A percentile compares a stretch with the other conserved stretches of the same genome.
phyloP scores from a whole-genome alignment of 2,797 vertebrate genomes.

The Malacoraja senta region DNA sequence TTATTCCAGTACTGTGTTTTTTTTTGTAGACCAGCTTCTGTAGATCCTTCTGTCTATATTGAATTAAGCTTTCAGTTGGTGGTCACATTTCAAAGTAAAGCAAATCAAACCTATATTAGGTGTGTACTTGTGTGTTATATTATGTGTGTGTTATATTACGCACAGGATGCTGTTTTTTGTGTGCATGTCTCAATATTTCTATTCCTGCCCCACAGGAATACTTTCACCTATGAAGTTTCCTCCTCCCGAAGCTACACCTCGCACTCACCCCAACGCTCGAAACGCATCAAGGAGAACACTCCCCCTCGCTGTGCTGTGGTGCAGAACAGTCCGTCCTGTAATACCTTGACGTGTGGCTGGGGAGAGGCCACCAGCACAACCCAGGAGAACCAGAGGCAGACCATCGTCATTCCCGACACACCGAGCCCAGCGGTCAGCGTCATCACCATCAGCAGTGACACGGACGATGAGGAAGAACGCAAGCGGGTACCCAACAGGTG shows the following conservation, averaged over 20 bases:
- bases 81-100: neutral
- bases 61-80: too few relatives aligned
- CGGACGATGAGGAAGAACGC: slow-evolving; percentile 91
- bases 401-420: slow-evolving; percentile 93
- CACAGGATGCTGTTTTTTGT: neutral
- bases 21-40: too few relatives aligned
- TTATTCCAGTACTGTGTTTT: too few relatives aligned
- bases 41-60: too few relatives aligned
- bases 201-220: slow-evolving; percentile 60
- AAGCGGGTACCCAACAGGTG: slow-evolving; percentile 82
- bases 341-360: slow-evolving; percentile 67
- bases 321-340: slow-evolving; percentile 72
- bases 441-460: slow-evolving; percentile 99
- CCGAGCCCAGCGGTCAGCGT: slow-evolving; percentile 95
- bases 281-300: slow-evolving; percentile 95
- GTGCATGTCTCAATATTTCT: neutral
- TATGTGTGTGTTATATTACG: too few relatives aligned
- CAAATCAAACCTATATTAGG: neutral
- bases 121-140: neutral
- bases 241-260: slow-evolving; percentile 75
- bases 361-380: slow-evolving; percentile 71
- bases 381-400: slow-evolving; percentile 80
- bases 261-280: slow-evolving; percentile 83
- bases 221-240: slow-evolving; percentile 82
- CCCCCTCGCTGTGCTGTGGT: slow-evolving; percentile 86